phyloP scores from a whole-genome alignment of 2,888 invertebrate species.

The Troglohyphantes excavatus region DNA sequence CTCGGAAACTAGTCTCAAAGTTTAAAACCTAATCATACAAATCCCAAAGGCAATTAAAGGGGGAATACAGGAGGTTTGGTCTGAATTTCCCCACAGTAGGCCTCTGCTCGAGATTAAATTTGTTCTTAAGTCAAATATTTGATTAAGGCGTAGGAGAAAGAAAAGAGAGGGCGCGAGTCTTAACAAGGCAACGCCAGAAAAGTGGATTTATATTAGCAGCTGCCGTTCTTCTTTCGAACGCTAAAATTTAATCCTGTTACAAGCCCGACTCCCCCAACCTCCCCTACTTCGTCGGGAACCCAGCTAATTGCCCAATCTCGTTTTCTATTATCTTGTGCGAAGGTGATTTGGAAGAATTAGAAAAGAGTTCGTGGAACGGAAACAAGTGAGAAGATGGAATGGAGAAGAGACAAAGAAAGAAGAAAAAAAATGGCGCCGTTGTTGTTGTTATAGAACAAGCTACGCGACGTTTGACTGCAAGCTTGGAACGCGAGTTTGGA shows the following conservation, averaged over 20 bases:
- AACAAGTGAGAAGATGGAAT: slow-evolving; percentile 28
- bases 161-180: slow-evolving; percentile 37
- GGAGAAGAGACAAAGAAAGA: not conserved
- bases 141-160: slow-evolving; percentile 73
- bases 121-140: slow-evolving; percentile 79
- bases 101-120: slow-evolving; percentile 72
- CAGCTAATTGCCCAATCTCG: slow-evolving; percentile 75
- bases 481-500: not conserved
- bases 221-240: slow-evolving; percentile 68
- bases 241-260: slow-evolving; percentile 78
- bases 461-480: slow-evolving; percentile 32
- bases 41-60: slow-evolving; percentile 78
- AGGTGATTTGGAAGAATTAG: slow-evolving; percentile 75
- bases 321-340: slow-evolving; percentile 74
- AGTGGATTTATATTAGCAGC: slow-evolving; percentile 78
- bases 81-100: slow-evolving; percentile 77
- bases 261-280: not conserved
- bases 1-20: slow-evolving; percentile 73
- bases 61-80: slow-evolving; percentile 75
- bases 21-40: slow-evolving; percentile 78
- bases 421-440: slow-evolving; percentile 30
- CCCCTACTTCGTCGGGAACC: slow-evolving; percentile 17
- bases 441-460: not conserved
- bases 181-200: slow-evolving; percentile 65
- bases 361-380: slow-evolving; percentile 38